phyloP scores from a whole-genome alignment of 2,113 vertebrate species.

The Elachura formosa region DNA sequence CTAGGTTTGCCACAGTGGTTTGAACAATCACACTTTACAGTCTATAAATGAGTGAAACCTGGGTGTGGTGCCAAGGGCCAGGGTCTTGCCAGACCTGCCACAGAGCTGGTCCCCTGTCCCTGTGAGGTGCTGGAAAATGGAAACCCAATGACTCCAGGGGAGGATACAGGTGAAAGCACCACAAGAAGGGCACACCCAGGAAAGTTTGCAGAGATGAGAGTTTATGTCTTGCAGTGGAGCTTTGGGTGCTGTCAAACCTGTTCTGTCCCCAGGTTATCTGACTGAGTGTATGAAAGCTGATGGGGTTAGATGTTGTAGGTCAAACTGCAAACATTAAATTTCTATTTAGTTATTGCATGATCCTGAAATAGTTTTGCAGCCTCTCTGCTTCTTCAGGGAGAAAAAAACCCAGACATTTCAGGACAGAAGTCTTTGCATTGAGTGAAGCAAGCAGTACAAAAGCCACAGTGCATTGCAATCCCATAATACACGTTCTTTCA shows the following conservation, averaged over 20 bases:
- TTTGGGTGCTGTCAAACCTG: neutral
- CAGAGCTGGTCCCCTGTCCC: neutral
- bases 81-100: neutral
- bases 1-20: neutral
- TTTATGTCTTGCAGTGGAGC: neutral
- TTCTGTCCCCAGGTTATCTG: neutral
- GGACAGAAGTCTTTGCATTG: neutral
- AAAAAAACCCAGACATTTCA: neutral
- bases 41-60: neutral
- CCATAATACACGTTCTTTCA: neutral
- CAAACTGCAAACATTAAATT: neutral
- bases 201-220: neutral
- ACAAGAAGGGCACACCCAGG: accelerated
- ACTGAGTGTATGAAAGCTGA: neutral
- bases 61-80: accelerated
- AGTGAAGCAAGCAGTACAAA: neutral
- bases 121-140: accelerated
- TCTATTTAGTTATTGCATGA: neutral
- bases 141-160: neutral
- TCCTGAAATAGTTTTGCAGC: neutral
- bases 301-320: neutral
- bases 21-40: neutral
- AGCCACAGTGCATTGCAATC: neutral
- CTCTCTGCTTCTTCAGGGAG: neutral
- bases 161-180: neutral